Base-by-base conservation (phyloP, 2,797 vertebrate species). In the Nannoperca australis region DNA sequence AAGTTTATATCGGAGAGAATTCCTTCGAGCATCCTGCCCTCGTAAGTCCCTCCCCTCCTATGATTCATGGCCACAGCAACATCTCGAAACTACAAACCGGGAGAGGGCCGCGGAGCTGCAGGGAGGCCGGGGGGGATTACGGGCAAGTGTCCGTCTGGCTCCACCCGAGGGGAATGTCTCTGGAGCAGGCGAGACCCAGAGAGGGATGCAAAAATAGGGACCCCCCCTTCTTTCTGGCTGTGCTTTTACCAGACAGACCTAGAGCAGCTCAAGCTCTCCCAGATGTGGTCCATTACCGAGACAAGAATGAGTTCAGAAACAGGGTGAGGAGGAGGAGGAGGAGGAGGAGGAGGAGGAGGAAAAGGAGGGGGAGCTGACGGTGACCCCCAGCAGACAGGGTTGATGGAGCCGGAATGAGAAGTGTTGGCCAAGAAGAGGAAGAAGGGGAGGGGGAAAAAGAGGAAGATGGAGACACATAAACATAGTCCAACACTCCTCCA, bases 371-470 rank as follows among this genome's bases (percentile, higher is more conserved):
- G 44, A 22, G 18, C 44, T 71, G 78, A 55, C 54, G 66, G 64
- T 92, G 93, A 94, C 94, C 95, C 94, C 94, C 94, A 93, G 94
- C 94, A 94, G 93, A 94, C 90, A 79, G 78, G 87, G 87, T 78
- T 92, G 94, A 92, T 82, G 83, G 90, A 90, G 88, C 80, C 90
- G 92, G 93, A 95, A 95, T 92, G 93, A 86, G 88, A 90, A 88
- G 72, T 53, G 51, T 22, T 54, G 55, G 91, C 93, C 93, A 90
- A 89, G 89, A 91, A 82, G 38, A 34, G n/a, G 56, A 62, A 86
- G 63, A 66, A 14, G 0, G 30, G 45, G 79, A 32, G 62, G 59
- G 59, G 4, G 11, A 17, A 60, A 65, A 65, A 59, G 63, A 71
- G 47, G 22, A 68, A 72, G 82, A 86, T 62, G 64, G 70, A 78